Conservation (phyloP, 2,888 invertebrate species). For the Cryptocephalus moraei region DNA sequence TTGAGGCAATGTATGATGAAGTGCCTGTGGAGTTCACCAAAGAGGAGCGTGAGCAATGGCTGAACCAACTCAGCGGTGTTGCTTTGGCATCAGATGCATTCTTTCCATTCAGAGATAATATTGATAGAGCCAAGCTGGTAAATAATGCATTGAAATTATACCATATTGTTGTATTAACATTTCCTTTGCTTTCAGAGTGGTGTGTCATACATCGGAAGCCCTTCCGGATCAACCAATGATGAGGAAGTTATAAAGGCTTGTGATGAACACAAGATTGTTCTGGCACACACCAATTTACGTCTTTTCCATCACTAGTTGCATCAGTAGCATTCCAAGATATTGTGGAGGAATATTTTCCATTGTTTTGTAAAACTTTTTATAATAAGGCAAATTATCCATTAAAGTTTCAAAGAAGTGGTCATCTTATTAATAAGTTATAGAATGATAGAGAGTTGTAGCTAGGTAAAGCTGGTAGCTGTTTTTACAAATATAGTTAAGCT, state of each 20-base stretch:
- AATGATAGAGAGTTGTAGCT: too few species aligned
- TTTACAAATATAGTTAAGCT: too few species aligned
- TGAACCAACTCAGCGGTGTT: conserved; percentile 60
- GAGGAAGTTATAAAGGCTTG: conserved; percentile 81
- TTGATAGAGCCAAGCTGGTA: conserved; percentile 86
- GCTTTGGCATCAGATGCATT: conserved; percentile 94
- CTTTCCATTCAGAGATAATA: conserved; percentile 96
- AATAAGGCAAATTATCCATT: too few species aligned
- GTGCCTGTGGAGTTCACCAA: conserved; percentile 63
- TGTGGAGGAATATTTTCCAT: too few species aligned
- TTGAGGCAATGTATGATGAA: conserved; percentile 63
- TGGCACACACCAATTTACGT: conserved; percentile 82
- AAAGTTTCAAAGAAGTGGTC: too few species aligned
- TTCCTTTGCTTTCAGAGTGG: conserved; percentile 61
- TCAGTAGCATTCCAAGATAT: background rate
- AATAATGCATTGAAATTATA: conserved; percentile 14
- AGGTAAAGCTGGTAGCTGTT: too few species aligned
- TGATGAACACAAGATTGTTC: conserved; percentile 76
- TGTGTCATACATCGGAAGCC: conserved; percentile 86
- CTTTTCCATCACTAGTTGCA: conserved; percentile 81
- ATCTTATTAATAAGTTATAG: too few species aligned
- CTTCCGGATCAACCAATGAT: conserved; percentile 91
- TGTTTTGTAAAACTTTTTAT: too few species aligned
- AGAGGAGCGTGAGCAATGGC: conserved; percentile 58
- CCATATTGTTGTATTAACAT: background rate